Evolutionary conservation across 2,888 invertebrate genomes (phyloP).

Genomic region (Teleiodes luculella): DNA sequence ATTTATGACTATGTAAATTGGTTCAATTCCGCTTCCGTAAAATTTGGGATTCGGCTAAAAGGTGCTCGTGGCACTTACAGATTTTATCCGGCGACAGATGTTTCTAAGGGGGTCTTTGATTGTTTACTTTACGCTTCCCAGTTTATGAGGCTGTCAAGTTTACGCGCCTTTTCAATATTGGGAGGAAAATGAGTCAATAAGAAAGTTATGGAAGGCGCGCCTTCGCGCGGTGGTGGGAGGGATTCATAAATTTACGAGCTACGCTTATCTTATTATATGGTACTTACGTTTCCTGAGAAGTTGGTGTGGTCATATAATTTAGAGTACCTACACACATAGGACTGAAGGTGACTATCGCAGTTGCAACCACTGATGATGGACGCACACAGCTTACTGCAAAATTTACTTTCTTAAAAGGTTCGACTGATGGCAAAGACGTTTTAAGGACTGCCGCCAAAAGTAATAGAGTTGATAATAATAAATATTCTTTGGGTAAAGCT

Average conservation of each 20-base stretch:
- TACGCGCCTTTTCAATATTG: slow-evolving; percentile 10
- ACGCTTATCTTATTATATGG: background rate
- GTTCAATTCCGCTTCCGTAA: slow-evolving; percentile 45
- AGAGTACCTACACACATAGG: too few species aligned
- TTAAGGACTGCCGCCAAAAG: too few species aligned
- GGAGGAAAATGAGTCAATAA: slow-evolving; percentile 13
- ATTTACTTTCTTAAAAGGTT: too few species aligned
- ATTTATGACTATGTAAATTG: slow-evolving; percentile 79
- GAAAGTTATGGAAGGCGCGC: slow-evolving; percentile 6
- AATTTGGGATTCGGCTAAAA: slow-evolving; percentile 53
- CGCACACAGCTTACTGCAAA: too few species aligned
- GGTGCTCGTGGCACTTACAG: slow-evolving; percentile 27
- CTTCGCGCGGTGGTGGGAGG: background rate
- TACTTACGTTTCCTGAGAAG: too few species aligned
- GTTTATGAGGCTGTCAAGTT: slow-evolving; percentile 15
- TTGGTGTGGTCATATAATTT: too few species aligned
- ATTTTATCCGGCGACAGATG: slow-evolving; percentile 50
- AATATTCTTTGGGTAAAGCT: too few species aligned
- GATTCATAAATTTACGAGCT: slow-evolving; percentile 3
- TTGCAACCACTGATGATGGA: too few species aligned
- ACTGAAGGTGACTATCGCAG: too few species aligned
- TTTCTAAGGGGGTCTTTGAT: slow-evolving; percentile 38
- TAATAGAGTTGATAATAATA: too few species aligned
- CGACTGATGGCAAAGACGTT: too few species aligned
- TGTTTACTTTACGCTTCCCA: slow-evolving; percentile 31